Percentiles rank a stretch among this genome's conserved stretches.
phyloP scores from a whole-genome alignment of 2,113 vertebrate genomes.

The Noturus placidus region DNA sequence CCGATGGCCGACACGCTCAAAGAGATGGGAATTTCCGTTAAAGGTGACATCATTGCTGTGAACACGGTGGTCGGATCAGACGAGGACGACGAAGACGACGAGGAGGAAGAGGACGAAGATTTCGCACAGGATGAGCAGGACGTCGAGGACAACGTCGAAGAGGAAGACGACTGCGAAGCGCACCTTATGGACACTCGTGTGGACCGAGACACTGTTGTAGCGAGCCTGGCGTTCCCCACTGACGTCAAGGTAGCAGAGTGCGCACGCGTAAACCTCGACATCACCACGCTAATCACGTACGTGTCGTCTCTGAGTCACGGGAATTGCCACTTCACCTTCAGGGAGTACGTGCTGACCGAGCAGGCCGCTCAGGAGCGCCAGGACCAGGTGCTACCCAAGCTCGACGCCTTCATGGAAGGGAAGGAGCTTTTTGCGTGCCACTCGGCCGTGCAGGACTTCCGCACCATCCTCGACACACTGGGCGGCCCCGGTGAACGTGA shows the following conservation, averaged over 20 bases:
- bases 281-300: conserved; percentile 91
- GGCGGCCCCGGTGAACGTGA: conserved; percentile 87
- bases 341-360: conserved; percentile 90
- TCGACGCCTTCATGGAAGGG: conserved; percentile 86
- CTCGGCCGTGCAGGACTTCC: conserved; percentile 90
- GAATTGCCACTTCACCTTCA: conserved; percentile 84
- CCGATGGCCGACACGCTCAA: conserved; percentile 86
- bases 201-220: conserved; percentile 81
- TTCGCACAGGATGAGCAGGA: conserved; percentile 55
- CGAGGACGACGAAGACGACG: conserved; percentile 51
- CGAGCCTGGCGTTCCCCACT: conserved; percentile 83
- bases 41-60: conserved; percentile 89
- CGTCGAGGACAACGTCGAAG: neutral
- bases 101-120: conserved; percentile 58
- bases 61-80: conserved; percentile 66
- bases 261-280: conserved; percentile 88
- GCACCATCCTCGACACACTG: conserved; percentile 85
- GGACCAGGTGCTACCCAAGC: conserved; percentile 81
- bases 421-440: conserved; percentile 91
- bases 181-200: conserved; percentile 76
- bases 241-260: conserved; percentile 83
- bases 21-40: conserved; percentile 87
- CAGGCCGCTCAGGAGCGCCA: conserved; percentile 89
- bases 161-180: conserved; percentile 57
- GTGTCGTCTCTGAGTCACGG: conserved; percentile 93